Evolutionary conservation across 92 coral and sea anemone species (phyloP), one percentile per base, ranked within the genome.

Genomic region (Paramuricea clavata): DNA sequence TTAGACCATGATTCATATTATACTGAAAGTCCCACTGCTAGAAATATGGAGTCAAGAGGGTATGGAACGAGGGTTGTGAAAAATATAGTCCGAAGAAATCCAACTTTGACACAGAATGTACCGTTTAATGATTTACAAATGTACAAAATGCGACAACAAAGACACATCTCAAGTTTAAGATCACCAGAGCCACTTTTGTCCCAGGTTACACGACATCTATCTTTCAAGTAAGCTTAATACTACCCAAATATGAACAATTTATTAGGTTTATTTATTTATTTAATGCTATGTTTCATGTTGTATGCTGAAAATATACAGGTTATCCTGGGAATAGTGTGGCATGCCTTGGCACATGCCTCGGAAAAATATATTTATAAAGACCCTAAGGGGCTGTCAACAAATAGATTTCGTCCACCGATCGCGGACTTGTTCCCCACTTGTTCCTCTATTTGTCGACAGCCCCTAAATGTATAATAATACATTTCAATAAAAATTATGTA

Each of bases 101-200:
- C 65, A 22, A 36, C 57, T 13, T 28, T 28, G 6, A 42, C 49
- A 76, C 64, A 23, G 19, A 68, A 76, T 28, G 15, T 54, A 26
- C 22, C 68, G 34, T 76, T 50, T 22, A 76, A 35, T 25, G 82
- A 76, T 79, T 8, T 41, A 31, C 49, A 28, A 12, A 57, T 59
- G 71, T 25, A 79, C 33, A 79, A 33, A 27, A 49, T 56, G 57
- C 23, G 31, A 26, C 47, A 43, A 13, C 56, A 21, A 33, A 61
- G 84, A 60, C 15, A 6, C 30, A 13, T 2, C n/a, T 65, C 72
- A 3, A 33, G 13, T 10, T 23, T 79, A 12, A 35, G 36, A 34
- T 79, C 84, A 12, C 84, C 72, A 31, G 36, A 57, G 28, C 84
- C 84, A 28, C 73, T 79, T 34, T 25, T 79, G 50, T 59, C 84